These are phyloP conservation scores for Lepisosteus osseus DNA, from an alignment of 2,113 vertebrate genomes.

Conservation along the genomic window DNA sequence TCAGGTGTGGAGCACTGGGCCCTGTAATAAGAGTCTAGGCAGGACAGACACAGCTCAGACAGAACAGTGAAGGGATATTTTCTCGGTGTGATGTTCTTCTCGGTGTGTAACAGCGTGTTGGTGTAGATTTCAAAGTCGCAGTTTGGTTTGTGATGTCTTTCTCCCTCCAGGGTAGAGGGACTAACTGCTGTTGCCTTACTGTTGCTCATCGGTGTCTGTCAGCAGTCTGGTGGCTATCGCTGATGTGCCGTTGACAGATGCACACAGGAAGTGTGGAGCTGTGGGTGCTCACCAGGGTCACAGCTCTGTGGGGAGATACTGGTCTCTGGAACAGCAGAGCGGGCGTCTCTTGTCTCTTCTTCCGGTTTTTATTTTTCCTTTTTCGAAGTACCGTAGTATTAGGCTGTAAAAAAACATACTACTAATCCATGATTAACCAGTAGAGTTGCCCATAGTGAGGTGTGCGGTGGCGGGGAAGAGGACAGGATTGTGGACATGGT, in stretches of 20 bases:
- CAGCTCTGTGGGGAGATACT: no score
- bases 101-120: neutral
- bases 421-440: conserved; percentile 47
- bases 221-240: neutral
- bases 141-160: no score
- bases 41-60: conserved; percentile 2
- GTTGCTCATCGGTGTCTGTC: neutral
- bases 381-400: conserved; percentile 34
- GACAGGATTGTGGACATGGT: no score
- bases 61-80: conserved; percentile 17
- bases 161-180: no score
- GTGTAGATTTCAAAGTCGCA: no score
- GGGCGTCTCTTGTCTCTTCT: no score
- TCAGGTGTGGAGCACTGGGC: neutral
- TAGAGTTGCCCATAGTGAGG: conserved; percentile 47
- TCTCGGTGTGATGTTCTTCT: conserved; percentile 12
- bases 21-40: neutral
- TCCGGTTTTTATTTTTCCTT: conserved; percentile 13
- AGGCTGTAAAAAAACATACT: conserved; percentile 48
- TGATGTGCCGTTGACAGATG: neutral
- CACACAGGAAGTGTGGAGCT: neutral
- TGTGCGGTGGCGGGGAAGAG: no score
- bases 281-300: neutral
- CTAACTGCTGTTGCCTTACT: neutral
- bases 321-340: no score